Evolutionary conservation across 2,797 vertebrate species (phyloP).

Genomic region (Poeciliopsis infans): DNA sequence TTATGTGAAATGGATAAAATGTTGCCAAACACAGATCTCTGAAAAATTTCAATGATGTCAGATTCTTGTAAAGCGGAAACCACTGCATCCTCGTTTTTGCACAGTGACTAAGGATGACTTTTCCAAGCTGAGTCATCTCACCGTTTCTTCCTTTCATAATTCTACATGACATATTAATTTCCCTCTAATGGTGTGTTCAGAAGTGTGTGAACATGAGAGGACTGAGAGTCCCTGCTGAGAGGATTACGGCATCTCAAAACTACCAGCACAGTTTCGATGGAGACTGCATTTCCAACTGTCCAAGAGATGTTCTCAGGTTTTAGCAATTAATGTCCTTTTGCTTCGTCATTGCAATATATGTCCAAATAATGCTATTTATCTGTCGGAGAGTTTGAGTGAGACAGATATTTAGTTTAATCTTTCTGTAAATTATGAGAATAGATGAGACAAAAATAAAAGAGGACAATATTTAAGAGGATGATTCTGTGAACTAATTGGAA

Average conservation of each 20-base stretch:
- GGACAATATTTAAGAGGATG: background rate
- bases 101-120: conserved; percentile 30
- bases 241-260: conserved; percentile 27
- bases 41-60: background rate
- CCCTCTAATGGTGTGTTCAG: conserved; percentile 37
- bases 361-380: background rate
- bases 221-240: conserved; percentile 35
- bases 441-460: background rate
- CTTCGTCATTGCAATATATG: background rate
- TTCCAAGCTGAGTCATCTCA: conserved; percentile 26
- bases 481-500: background rate
- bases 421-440: background rate
- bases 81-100: conserved; percentile 39
- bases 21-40: background rate
- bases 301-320: background rate
- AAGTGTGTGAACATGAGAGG: conserved; percentile 31
- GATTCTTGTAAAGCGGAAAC: conserved; percentile 3
- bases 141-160: conserved; percentile 25
- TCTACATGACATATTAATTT: conserved; percentile 46
- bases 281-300: background rate
- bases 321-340: background rate
- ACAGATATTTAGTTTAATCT: background rate
- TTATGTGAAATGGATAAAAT: background rate
- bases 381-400: background rate
- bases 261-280: conserved; percentile 10